Evolutionary conservation across 2,113 vertebrate genomes (phyloP), one percentile per base, ranked within the genome.

Genomic region (Australoheros scitulus): DNA sequence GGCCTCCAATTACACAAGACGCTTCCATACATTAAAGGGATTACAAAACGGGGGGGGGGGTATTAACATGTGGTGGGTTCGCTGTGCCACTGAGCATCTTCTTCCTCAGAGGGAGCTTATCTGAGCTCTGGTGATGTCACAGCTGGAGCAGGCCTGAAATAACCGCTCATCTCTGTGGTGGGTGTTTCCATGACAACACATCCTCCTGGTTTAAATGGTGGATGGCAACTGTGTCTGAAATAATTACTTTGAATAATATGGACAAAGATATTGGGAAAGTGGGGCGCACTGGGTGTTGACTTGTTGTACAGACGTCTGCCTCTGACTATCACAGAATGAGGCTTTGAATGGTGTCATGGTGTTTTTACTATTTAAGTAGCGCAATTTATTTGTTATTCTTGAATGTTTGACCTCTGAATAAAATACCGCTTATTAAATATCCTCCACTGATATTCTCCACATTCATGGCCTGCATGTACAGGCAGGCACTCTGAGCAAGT

Each of bases 111-210:
- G 72, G 80, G 63, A 76, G 83, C 79, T 89, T 81, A 91, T 89
- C 79, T 77, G 61, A 89, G 83, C 83, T 41, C 76, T 80, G 89
- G 85, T 93, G 91, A 93, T 87, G 93, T 94, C 91, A 93, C 78
- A 75, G 74, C 74, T 47, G 56, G 76, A 90, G 82, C 86, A 22
- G 85, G 83, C 77, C 88, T 91, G 87, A 91, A 93, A 92, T 91
- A 91, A 92, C 88, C 91, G 88, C 88, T 89, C 90, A 74, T 88
- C 90, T 78, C 90, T 89, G 68, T 88, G 85, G 85, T 84, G 80
- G 75, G 81, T 52, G 93, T 95, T 92, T 93, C 94, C 92, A 93
- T 94, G 92, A 83, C 91, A 93, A 95, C 92, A n/a, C 86, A 77
- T 86, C 87, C 87, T 94, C 91, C 83, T 34, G 58, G 87, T 89